Evolutionary conservation across 1,140 invertebrate species (phyloP).

Genomic region (Musca domestica): DNA sequence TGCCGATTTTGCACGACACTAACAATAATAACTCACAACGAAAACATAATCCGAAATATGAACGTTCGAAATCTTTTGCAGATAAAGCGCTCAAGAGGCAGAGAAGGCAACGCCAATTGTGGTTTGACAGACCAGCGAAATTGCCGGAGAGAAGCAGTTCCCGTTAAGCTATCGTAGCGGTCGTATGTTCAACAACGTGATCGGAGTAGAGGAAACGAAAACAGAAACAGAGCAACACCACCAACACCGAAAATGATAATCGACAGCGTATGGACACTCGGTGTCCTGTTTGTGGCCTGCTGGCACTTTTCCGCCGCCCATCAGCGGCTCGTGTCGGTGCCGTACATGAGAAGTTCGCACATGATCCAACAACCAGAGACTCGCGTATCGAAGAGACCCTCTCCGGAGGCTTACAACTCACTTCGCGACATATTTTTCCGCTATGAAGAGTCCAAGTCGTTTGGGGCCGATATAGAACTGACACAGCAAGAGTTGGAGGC

Average conservation of each 20-base stretch:
- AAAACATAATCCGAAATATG: no score
- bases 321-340: not conserved
- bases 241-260: not conserved
- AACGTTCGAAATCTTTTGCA: no score
- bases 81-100: no score
- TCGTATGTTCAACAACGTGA: no score
- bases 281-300: not conserved
- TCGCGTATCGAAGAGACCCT: constrained; percentile 33
- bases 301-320: not conserved
- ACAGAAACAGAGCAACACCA: not conserved
- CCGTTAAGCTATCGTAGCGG: no score
- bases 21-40: no score
- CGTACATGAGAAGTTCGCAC: not conserved
- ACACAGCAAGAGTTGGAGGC: constrained; percentile 60
- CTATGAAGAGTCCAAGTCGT: constrained; percentile 39
- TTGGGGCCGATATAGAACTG: constrained; percentile 58
- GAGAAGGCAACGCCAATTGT: no score
- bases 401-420: constrained; percentile 40
- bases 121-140: no score
- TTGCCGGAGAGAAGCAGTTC: no score
- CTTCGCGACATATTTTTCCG: constrained; percentile 38
- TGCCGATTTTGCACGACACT: no score
- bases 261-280: not conserved
- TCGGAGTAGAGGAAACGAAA: not conserved
- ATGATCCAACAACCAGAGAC: constrained; percentile 26